phyloP scores from a whole-genome alignment of 2,888 invertebrate genomes.

The Neoaliturus tenellus region DNA sequence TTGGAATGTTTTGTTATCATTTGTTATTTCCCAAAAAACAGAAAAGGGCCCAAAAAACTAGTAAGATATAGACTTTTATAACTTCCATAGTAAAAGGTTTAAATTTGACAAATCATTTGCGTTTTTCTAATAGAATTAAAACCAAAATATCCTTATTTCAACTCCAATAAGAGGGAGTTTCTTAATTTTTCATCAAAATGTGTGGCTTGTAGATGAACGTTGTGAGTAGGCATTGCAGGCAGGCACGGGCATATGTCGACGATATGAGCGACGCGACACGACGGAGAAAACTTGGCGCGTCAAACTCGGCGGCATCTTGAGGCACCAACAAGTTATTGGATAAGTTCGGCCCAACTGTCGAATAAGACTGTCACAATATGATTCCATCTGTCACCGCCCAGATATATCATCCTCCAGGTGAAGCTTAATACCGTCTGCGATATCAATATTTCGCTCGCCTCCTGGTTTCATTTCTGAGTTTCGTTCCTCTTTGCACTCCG shows the following conservation, averaged over 20 bases:
- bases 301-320: conserved; percentile 46
- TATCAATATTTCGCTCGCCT: conserved; percentile 52
- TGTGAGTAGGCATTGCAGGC: neutral
- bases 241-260: neutral
- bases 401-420: conserved; percentile 55
- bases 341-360: conserved; percentile 60
- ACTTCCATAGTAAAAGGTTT: no score
- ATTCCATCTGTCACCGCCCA: conserved; percentile 65
- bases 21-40: no score
- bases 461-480: conserved; percentile 36
- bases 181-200: no score
- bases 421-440: conserved; percentile 53
- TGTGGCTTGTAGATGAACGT: no score
- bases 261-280: neutral
- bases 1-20: no score
- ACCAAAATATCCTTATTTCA: no score
- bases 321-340: conserved; percentile 59
- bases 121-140: no score
- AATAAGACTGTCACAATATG: conserved; percentile 66
- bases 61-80: no score
- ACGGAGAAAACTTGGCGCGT: conserved; percentile 8
- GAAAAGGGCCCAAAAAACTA: no score
- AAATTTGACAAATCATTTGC: no score
- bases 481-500: conserved; percentile 48
- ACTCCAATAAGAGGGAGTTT: no score